Percentiles rank a stretch among this genome's conserved stretches.
Evolutionary conservation across 2,113 vertebrate genomes (phyloP).

Genomic region (Coturnix japonica): DNA sequence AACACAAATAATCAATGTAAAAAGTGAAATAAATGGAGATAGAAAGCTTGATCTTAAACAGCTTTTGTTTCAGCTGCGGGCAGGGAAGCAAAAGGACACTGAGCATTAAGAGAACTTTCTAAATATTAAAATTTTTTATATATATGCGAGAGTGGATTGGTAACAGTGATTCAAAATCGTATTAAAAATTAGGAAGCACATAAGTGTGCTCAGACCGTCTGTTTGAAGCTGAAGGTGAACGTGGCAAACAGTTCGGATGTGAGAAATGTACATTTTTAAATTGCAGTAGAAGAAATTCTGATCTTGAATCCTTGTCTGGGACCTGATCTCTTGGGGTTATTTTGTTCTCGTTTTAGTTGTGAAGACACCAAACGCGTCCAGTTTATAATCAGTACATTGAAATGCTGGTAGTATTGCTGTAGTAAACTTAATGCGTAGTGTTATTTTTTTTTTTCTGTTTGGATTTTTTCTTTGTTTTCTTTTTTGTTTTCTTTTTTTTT

Average conservation of each 20-base stretch:
- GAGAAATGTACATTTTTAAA: slow-evolving; percentile 66
- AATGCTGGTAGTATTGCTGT: slow-evolving; percentile 92
- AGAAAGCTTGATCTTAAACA: slow-evolving; percentile 75
- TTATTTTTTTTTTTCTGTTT: slow-evolving; percentile 68
- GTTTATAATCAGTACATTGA: slow-evolving; percentile 86
- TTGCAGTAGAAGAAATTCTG: slow-evolving; percentile 70
- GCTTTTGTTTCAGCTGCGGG: slow-evolving; percentile 85
- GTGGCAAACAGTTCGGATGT: slow-evolving; percentile 65
- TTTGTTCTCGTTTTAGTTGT: slow-evolving; percentile 79
- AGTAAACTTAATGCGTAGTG: slow-evolving; percentile 79
- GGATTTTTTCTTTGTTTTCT: background rate
- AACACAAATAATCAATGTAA: slow-evolving; percentile 68
- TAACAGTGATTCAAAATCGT: slow-evolving; percentile 81
- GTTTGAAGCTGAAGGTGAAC: slow-evolving; percentile 72
- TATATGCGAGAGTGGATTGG: slow-evolving; percentile 76
- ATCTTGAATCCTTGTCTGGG: slow-evolving; percentile 85
- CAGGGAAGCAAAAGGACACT: slow-evolving; percentile 81
- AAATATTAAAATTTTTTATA: slow-evolving; percentile 73
- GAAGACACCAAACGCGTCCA: slow-evolving; percentile 87
- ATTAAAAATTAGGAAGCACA: slow-evolving; percentile 71
- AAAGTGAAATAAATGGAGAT: slow-evolving; percentile 18
- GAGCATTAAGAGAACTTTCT: slow-evolving; percentile 73
- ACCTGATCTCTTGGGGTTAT: slow-evolving; percentile 76
- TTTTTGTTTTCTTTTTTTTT: slow-evolving; percentile 14
- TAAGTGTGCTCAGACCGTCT: slow-evolving; percentile 63